Evolutionary conservation across 2,113 vertebrate genomes (phyloP).

Genomic region (Bufo bufo): DNA sequence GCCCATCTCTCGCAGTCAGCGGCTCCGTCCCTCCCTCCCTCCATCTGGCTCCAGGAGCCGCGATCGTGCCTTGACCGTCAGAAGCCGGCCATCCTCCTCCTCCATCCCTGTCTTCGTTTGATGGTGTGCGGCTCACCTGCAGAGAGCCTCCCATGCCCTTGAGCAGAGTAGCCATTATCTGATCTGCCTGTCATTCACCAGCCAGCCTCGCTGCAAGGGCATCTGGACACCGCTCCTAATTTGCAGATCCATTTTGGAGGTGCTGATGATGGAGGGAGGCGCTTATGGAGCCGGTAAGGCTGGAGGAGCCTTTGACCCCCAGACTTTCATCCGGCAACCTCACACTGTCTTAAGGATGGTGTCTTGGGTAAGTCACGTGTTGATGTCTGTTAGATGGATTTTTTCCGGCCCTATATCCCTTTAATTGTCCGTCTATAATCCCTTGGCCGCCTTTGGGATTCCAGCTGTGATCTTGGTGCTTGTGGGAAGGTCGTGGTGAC

Average conservation of each 20-base stretch:
- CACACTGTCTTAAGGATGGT: slow-evolving; percentile 88
- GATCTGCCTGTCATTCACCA: not conserved
- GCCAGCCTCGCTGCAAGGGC: slow-evolving; percentile 2
- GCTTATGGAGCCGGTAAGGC: slow-evolving; percentile 93
- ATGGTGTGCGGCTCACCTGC: not conserved
- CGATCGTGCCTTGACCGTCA: not conserved
- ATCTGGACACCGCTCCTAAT: not conserved
- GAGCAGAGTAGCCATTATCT: slow-evolving; percentile 49
- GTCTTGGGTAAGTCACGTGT: slow-evolving; percentile 85
- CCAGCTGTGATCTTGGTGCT: slow-evolving; percentile 22
- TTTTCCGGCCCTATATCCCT: not conserved
- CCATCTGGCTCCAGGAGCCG: not conserved
- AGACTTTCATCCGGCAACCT: slow-evolving; percentile 89
- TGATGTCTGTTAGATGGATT: not conserved
- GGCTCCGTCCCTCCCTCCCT: no score
- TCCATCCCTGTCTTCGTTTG: no score
- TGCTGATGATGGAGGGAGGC: slow-evolving; percentile 84
- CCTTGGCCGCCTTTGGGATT: not conserved
- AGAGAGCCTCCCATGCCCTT: slow-evolving; percentile 16
- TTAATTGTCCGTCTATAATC: not conserved
- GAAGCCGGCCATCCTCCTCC: not conserved
- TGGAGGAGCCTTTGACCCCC: slow-evolving; percentile 91
- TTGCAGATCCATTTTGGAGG: slow-evolving; percentile 39
- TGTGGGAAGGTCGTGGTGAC: not conserved
- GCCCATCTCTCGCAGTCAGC: not conserved